Base-by-base conservation (phyloP, 2,888 invertebrate species). In the Cantharis lateralis region DNA sequence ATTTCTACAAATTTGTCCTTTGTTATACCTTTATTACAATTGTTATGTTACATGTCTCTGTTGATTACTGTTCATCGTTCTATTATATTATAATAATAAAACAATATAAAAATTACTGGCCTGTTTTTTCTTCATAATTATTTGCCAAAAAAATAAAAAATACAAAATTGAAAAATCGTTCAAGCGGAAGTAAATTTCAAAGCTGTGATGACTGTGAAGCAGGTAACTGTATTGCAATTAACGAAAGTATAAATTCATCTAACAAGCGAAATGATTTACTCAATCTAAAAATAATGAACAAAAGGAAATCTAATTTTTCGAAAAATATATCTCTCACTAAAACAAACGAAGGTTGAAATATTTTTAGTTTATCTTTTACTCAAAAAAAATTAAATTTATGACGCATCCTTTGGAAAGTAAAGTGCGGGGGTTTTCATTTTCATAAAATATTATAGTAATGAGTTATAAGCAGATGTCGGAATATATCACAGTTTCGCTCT, bases 401-500 rank as follows among this genome's bases (percentile, higher is more conserved):
- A 15, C 18, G 24, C 26, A 68, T 18, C 68, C 68, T 28, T 26
- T 28, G 16, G 32, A 24, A 61, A 74, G 18, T 32, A 62, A n/a
- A 48, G 48, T 48, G 61, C 13, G 32, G 16, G 18, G 62, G 20
- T 75, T 71, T 75, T 75, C 62, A 63, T 74, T 75, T 71, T 63
- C 71, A 68, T 68, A 71, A 75, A 75, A 71, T 71, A 71, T 71
- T 75, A 71, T 68, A 75, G 70, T 75, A 75, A 75, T 75, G 75
- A 75, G 68, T 75, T 75, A 75, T 75, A 75, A 70, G 75, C 70
- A 71, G 75, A 75, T 76, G 76, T 70, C 61, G 69, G 72, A 70
- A 72, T 72, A 72, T 72, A 71, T 72, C 69, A 76, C 72, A 69
- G 24, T 76, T 72, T 69, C 70, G 64, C 68, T 69, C 72, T 76